Conservation (phyloP, 1,140 invertebrate genomes). For the Cotesia glomerata region DNA sequence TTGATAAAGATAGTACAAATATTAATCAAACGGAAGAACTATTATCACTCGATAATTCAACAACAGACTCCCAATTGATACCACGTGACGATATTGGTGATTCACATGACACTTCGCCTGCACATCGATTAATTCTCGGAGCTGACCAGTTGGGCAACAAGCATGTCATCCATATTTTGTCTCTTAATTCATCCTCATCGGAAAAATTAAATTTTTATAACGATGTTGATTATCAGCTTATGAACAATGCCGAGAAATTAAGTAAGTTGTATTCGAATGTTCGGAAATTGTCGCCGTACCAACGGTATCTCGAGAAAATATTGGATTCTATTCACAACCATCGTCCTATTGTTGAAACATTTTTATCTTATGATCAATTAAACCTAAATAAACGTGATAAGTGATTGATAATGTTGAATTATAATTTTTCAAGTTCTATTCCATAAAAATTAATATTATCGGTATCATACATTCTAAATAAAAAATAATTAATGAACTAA, state of each 20-base stretch:
- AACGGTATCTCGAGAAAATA: conserved; percentile 32
- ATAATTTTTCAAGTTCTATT: background rate
- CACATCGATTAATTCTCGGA: conserved; percentile 40
- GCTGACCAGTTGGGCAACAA: conserved; percentile 42
- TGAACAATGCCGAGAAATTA: conserved; percentile 10
- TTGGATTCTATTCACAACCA: conserved; percentile 39
- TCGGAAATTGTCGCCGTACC: conserved; percentile 23
- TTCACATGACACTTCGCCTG: conserved; percentile 3
- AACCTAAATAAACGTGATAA: conserved; percentile 31
- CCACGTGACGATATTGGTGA: background rate
- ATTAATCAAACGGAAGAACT: background rate
- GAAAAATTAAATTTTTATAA: background rate
- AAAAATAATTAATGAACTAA: too few species aligned
- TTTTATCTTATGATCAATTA: conserved; percentile 35
- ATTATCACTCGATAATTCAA: background rate
- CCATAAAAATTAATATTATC: too few species aligned
- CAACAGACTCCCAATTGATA: background rate
- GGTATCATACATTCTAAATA: too few species aligned
- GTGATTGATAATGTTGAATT: conserved; percentile 18
- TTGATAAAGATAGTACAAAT: background rate
- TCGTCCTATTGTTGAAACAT: conserved; percentile 37
- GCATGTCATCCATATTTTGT: conserved; percentile 44
- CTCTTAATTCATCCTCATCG: conserved; percentile 23
- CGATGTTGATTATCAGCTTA: background rate
- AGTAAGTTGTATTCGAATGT: background rate